Evolutionary conservation across 2,113 vertebrate species (phyloP).

Genomic region (Echinops telfairi): DNA sequence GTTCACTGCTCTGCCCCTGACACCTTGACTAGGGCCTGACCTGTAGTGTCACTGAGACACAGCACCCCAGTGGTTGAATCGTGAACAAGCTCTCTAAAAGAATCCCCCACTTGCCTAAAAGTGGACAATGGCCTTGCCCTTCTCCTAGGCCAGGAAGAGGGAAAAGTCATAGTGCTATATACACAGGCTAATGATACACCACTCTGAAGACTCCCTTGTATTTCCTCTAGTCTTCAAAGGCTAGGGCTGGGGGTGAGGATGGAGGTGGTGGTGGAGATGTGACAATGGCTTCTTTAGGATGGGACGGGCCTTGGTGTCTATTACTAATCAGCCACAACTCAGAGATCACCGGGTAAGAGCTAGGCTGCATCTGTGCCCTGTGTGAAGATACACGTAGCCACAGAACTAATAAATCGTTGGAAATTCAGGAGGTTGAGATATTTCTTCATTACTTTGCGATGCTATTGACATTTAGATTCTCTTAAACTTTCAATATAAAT

Average conservation of each 20-base stretch:
- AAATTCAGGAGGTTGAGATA: neutral
- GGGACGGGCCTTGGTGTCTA: neutral
- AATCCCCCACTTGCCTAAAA: neutral
- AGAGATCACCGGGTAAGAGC: neutral
- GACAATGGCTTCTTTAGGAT: neutral
- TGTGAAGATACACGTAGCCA: neutral
- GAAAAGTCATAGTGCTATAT: neutral
- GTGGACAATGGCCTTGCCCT: neutral
- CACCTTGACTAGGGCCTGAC: neutral
- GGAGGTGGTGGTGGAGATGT: neutral
- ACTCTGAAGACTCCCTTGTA: neutral
- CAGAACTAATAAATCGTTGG: neutral
- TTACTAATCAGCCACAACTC: neutral
- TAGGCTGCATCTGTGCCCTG: neutral
- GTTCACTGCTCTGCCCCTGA: neutral
- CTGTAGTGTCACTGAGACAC: neutral
- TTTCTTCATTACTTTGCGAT: slow-evolving; percentile 51
- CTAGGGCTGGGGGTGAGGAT: too few species aligned
- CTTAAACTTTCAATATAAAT: slow-evolving; percentile 39
- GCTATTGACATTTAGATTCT: slow-evolving; percentile 27
- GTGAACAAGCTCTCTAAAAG: neutral
- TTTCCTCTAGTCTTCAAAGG: neutral
- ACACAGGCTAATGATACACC: neutral
- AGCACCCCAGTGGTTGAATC: neutral
- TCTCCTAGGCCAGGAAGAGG: neutral